These are phyloP conservation scores for Oikopleura dioica DNA, from an alignment of 23 tunicate species.

Conservation along the genomic window DNA sequence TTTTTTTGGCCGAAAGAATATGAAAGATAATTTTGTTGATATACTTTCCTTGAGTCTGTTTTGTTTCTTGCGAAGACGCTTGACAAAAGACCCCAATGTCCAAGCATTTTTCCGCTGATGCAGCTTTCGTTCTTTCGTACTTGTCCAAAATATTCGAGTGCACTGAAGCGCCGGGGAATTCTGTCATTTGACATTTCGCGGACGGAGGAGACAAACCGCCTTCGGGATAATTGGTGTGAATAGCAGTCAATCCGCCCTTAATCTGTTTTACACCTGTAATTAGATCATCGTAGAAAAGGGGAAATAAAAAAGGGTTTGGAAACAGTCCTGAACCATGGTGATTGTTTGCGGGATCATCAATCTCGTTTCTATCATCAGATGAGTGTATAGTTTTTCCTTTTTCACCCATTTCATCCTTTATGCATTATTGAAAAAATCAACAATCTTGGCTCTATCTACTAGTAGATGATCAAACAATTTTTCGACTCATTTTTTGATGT, in stretches of 20 bases:
- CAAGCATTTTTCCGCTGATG: background rate
- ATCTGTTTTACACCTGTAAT: no score
- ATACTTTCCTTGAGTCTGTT: no score
- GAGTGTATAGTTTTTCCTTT: background rate
- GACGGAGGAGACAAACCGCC: background rate
- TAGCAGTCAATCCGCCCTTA: no score
- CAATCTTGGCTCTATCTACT: no score
- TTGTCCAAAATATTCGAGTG: constrained; percentile 1
- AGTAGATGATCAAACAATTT: no score
- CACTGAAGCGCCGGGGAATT: constrained; percentile 4
- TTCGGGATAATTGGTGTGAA: background rate
- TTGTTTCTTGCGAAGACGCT: background rate
- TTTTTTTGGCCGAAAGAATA: no score
- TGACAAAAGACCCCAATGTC: constrained; percentile 10
- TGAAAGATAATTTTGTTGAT: no score
- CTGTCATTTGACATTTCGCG: background rate
- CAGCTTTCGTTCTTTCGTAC: background rate
- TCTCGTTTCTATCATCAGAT: constrained; percentile 1
- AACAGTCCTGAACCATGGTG: background rate
- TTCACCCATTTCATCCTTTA: background rate
- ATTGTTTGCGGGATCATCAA: background rate
- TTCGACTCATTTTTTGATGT: no score
- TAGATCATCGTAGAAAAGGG: no score
- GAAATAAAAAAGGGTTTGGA: no score
- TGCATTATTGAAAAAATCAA: no score